Base-by-base conservation (phyloP, 1,140 invertebrate genomes). In the Cylas formicarius region DNA sequence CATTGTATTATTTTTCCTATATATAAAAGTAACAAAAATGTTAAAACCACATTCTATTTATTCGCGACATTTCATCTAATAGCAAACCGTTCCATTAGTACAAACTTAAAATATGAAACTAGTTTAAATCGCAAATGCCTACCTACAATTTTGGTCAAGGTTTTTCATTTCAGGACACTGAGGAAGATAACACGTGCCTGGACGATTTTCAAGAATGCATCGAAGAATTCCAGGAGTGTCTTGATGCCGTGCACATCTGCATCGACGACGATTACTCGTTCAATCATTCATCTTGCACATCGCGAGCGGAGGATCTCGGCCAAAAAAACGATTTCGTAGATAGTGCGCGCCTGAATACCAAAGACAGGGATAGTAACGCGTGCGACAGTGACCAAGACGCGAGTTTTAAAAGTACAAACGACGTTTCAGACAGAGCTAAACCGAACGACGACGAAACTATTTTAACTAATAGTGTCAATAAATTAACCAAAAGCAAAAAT, bases 201-300 rank as follows among this genome's bases (percentile, higher is more conserved):
- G 74, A 76, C 43, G 75, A 74, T 14, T 76, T 74, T 43, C 74
- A 76, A 52, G 73, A 76, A 59, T 76, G 74, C 45, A 67, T 76
- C 19, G 73, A 76, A 60, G 74, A 76, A 52, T 75, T 75, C 52
- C 73, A 73, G n/a, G 74, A 76, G 53, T 73, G 72, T 28, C 45
- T 76, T 27, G 71, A 75, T 60, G 72, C 72, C 3, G 71, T 75
- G 8, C 72, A 75, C 54, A 76, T 76, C 51, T 74, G 72, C 48
- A 60, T 75, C 14, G 74, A 76, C 23, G 62, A 64, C 14, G 56
- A 61, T 19, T 47, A 47, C 4, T 53, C 49, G 1, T 62, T 60
- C 37, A 61, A 57, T 27, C 48, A 51, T 33, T 57, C 53, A 1
- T 37, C 55, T n/a, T 53, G 48, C 9, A 54, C 52, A 2, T 56